Conservation (phyloP, 2,113 vertebrate genomes). For the Lycocorax pyrrhopterus region DNA sequence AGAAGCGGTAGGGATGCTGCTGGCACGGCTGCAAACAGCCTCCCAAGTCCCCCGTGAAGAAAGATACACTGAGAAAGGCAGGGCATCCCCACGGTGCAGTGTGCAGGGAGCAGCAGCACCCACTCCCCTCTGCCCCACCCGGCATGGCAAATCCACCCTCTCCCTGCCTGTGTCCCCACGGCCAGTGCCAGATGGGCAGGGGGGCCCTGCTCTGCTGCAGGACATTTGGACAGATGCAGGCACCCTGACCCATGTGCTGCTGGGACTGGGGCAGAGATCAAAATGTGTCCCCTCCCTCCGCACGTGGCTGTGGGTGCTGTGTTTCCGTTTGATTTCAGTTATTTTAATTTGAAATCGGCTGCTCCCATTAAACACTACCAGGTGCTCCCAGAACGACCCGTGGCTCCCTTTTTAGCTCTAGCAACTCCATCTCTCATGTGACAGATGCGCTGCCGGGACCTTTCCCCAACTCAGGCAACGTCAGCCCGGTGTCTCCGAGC, state of each 20-base stretch:
- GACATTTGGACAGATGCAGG: background rate
- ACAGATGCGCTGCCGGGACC: constrained; percentile 26
- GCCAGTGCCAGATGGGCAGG: rapidly evolving
- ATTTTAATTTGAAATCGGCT: rapidly evolving
- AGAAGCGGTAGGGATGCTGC: background rate
- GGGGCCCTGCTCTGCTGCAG: rapidly evolving
- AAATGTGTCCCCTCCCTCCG: background rate
- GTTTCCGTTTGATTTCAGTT: rapidly evolving
- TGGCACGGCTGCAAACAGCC: rapidly evolving
- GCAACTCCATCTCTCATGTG: background rate
- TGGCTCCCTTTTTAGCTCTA: constrained; percentile 2
- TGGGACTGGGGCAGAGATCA: background rate
- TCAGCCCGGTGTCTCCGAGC: background rate
- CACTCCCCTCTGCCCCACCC: background rate
- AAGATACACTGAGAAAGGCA: background rate
- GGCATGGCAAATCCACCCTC: rapidly evolving
- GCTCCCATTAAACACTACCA: background rate
- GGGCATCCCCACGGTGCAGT: background rate
- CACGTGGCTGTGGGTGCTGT: background rate
- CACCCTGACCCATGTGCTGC: background rate
- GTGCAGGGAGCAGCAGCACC: background rate
- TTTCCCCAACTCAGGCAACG: background rate
- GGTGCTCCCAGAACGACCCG: constrained; percentile 19
- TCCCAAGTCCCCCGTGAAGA: background rate
- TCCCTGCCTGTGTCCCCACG: rapidly evolving